Base-by-base conservation (phyloP, 2,797 vertebrate genomes). In the Malurus splendens region DNA sequence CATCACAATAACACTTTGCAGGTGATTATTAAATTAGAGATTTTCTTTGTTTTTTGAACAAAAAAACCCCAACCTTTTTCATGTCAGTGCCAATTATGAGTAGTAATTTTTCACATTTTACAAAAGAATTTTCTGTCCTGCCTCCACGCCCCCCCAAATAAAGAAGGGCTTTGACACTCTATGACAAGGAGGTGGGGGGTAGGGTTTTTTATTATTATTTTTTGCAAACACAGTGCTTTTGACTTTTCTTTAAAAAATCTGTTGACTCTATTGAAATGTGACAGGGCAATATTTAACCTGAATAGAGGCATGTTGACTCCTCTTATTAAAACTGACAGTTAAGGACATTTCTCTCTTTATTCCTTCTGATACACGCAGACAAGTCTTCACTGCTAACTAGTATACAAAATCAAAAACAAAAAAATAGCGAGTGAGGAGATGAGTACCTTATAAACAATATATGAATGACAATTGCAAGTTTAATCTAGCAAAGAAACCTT, bases 391-490 rank as follows among this genome's bases (percentile, higher is more conserved):
- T 97, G 96, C 97, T 98, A 98, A 99, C 98, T 98, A 98, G 98
- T 98, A 98, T 98, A 98, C 96, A 97, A 97, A 98, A 98, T 98
- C 98, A 98, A 99, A 99, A 99, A 98, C 98, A 98, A 98, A 98
- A 98, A 98, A 98, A 98, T 98, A 99, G 96, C 67, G 97, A 97
- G 96, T 93, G 67, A 95, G 95, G 96, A 96, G 97, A 97, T 97
- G 96, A 97, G 96, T 97, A 97, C 97, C 96, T 97, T 97, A 99
- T 99, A 98, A 99, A 99, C 98, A 98, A 99, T 99, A 98, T 98
- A 99, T 99, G 98, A 99, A 98, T 97, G 98, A 98, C 98, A 99
- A 98, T 99, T 98, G 98, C 98, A 99, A 98, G 98, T 99, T 98
- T 98, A 99, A 99, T 99, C 98, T 98, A 98, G 97, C 97, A 97